Evolutionary conservation across 2,113 vertebrate genomes (phyloP), one percentile per base, ranked within the genome.

Genomic region (Hystrix cristata): DNA sequence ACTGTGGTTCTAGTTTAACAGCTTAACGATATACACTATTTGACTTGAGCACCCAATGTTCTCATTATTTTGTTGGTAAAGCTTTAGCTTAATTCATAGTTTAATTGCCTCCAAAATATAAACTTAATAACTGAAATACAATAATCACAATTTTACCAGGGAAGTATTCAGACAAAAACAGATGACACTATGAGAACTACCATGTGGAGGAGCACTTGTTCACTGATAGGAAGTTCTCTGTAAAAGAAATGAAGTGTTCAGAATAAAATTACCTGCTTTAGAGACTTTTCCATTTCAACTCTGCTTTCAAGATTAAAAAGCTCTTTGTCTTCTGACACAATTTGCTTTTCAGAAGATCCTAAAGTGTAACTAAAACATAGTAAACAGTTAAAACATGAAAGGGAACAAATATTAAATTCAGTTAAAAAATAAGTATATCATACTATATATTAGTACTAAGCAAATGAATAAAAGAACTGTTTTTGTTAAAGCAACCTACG

Each of bases 241-340:
- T 3, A 91, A 72, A 23, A 86, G 64, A 94, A 0, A 87, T 18
- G 85, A 90, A 23, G 65, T 6, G 13, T 1, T 23, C 53, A 48
- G 25, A 91, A 71, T 87, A 93, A 91, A 94, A 93, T 98, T 98
- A 99, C 98, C 98, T 94, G 98, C 87, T 93, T 80, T 60, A 99
- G 74, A 86, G 97, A 90, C 1, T 98, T 98, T 94, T 98, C 97
- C 27, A 99, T 92, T 86, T 60, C 97, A 86, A 96, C 97, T 96
- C 76, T 97, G 95, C 95, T 98, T 95, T 99, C 98, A 46, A 99
- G 98, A 76, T 98, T 98, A 57, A 99, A 82, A 9, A 98, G 98
- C 7, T 98, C 98, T 80, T 98, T 97, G 43, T 97, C 96, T 69
- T 97, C 97, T 86, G 80, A n/a, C 86, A 64, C 11, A 23, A 98